Percentiles rank a stretch among this genome's conserved stretches.
Evolutionary conservation across 2,113 vertebrate species (phyloP).

Genomic region (Pteropus alecto): DNA sequence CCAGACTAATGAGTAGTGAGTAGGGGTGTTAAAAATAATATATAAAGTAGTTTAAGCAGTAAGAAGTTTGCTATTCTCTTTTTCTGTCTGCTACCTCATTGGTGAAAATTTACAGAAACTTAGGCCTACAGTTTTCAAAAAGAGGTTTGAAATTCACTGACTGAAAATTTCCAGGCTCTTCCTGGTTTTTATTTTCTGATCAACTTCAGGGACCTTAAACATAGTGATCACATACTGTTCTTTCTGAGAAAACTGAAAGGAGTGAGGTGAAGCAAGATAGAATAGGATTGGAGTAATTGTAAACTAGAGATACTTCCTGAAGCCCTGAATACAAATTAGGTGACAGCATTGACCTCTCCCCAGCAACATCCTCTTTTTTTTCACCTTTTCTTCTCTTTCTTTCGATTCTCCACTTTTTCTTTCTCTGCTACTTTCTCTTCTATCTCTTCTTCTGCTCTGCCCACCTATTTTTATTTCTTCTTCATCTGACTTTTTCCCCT

Average conservation of each 20-base stretch:
- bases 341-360: not conserved
- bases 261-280: not conserved
- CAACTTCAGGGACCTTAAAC: not conserved
- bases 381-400: not conserved
- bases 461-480: constrained; percentile 15
- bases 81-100: not conserved
- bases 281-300: not conserved
- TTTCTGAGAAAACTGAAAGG: not conserved
- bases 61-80: not conserved
- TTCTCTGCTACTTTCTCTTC: not conserved
- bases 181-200: not conserved
- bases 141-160: not conserved
- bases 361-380: not conserved
- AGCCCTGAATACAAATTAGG: not conserved
- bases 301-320: not conserved
- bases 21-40: constrained; percentile 4
- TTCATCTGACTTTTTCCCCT: not conserved
- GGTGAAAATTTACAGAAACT: not conserved
- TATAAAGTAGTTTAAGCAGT: not conserved
- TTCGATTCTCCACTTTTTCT: not conserved
- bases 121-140: not conserved
- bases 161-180: not conserved
- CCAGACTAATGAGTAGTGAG: not conserved
- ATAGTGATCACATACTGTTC: not conserved
- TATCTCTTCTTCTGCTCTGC: not conserved